Evolutionary conservation across 1,140 invertebrate species (phyloP).

Genomic region (Drosophila athabasca): DNA sequence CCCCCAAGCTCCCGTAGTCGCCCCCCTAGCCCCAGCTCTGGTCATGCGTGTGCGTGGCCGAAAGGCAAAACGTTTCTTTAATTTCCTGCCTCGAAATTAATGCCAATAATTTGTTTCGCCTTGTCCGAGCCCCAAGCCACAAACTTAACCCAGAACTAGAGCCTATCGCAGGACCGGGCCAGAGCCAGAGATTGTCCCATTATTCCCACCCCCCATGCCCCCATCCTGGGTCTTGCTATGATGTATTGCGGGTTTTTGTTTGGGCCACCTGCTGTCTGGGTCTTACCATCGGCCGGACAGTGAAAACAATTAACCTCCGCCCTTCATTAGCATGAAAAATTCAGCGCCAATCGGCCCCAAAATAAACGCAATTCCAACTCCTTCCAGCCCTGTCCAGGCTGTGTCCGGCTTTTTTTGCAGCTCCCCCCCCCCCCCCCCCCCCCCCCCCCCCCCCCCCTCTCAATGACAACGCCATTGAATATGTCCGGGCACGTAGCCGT

Average conservation of each 20-base stretch:
- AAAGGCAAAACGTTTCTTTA: slow-evolving; percentile 54
- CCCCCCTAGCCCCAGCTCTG: neutral
- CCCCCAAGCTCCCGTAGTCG: neutral
- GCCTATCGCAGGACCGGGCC: neutral
- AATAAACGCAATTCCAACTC: slow-evolving; percentile 5
- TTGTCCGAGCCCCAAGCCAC: neutral
- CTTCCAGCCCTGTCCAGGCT: too few species aligned
- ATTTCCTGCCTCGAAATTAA: slow-evolving; percentile 60
- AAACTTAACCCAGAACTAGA: neutral
- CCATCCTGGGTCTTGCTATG: slow-evolving; percentile 23
- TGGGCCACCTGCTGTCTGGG: slow-evolving; percentile 30
- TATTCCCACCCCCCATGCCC: slow-evolving; percentile 17
- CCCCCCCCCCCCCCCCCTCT: neutral
- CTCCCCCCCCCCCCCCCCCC: neutral
- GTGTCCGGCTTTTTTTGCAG: too few species aligned
- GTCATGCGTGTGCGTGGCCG: slow-evolving; percentile 22
- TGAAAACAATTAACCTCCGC: slow-evolving; percentile 57
- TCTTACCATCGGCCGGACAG: neutral
- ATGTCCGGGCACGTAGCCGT: slow-evolving; percentile 33
- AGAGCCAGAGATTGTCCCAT: neutral
- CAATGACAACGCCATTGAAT: slow-evolving; percentile 39
- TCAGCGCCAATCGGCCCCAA: slow-evolving; percentile 27
- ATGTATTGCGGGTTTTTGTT: too few species aligned
- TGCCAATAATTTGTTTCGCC: slow-evolving; percentile 53
- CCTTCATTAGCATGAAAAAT: slow-evolving; percentile 68